Percentiles rank a stretch among this genome's conserved stretches.
These are phyloP conservation scores for Glaucomys volans DNA, from an alignment of 2,113 vertebrate species.

Conservation along the genomic window DNA sequence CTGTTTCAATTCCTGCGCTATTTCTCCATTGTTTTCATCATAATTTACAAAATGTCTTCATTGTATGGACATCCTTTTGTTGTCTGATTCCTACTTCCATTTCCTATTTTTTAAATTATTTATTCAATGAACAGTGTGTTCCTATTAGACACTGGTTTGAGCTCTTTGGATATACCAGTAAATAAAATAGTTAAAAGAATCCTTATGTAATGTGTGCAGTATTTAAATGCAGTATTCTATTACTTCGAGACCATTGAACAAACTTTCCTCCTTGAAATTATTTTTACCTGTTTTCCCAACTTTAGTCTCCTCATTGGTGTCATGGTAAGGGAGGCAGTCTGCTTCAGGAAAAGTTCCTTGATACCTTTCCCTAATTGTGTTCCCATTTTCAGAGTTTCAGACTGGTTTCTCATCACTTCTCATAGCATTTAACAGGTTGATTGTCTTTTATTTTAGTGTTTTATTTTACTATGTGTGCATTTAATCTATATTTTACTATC, in stretches of 20 bases:
- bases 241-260: neutral
- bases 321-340: neutral
- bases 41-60: neutral
- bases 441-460: neutral
- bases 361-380: neutral
- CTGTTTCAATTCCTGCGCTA: neutral
- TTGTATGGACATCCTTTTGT: neutral
- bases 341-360: neutral
- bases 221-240: neutral
- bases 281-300: neutral
- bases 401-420: neutral
- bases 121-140: neutral
- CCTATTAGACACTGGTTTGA: neutral
- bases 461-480: neutral
- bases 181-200: neutral
- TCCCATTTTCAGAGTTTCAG: rapidly evolving
- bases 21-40: neutral
- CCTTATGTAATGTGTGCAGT: neutral
- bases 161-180: neutral
- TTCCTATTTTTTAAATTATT: neutral
- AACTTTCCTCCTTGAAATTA: neutral
- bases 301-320: neutral
- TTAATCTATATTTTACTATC: neutral
- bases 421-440: no score
- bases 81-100: neutral